These are phyloP conservation scores for Athalia cordata DNA, from an alignment of 2,888 invertebrate genomes.

Conservation along the genomic window DNA sequence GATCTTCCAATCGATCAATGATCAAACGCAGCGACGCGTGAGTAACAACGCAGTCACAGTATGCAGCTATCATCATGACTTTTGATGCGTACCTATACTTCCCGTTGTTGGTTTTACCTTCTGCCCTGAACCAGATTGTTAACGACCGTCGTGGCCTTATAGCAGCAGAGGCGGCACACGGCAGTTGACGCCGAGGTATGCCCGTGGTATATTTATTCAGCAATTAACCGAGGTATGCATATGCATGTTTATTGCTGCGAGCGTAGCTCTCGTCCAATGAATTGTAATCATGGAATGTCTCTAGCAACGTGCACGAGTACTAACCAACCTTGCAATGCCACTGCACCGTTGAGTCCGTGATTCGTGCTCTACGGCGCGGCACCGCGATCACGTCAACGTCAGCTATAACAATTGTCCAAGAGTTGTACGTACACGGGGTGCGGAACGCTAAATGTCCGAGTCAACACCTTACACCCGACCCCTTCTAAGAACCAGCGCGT, in stretches of 20 bases:
- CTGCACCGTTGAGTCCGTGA: conserved; percentile 15
- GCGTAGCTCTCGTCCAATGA: conserved; percentile 37
- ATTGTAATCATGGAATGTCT: conserved; percentile 38
- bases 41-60: too few relatives aligned
- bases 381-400: conserved; percentile 1
- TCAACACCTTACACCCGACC: conserved; percentile 35
- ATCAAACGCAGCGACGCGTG: too few relatives aligned
- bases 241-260: conserved; percentile 47
- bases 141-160: too few relatives aligned
- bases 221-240: conserved; percentile 61
- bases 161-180: too few relatives aligned
- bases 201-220: conserved; percentile 54
- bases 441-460: conserved; percentile 23
- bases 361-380: conserved; percentile 3
- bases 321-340: conserved; percentile 42
- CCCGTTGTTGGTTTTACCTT: too few relatives aligned
- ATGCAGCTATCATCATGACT: too few relatives aligned
- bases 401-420: conserved; percentile 7
- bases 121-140: too few relatives aligned
- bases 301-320: conserved; percentile 16
- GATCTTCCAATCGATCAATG: too few relatives aligned
- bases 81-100: too few relatives aligned
- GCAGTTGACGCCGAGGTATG: background rate
- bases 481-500: conserved; percentile 15
- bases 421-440: background rate